Evolutionary conservation across 2,113 vertebrate genomes (phyloP), one percentile per base, ranked within the genome.

Genomic region (Tretioscincus oriximinensis): DNA sequence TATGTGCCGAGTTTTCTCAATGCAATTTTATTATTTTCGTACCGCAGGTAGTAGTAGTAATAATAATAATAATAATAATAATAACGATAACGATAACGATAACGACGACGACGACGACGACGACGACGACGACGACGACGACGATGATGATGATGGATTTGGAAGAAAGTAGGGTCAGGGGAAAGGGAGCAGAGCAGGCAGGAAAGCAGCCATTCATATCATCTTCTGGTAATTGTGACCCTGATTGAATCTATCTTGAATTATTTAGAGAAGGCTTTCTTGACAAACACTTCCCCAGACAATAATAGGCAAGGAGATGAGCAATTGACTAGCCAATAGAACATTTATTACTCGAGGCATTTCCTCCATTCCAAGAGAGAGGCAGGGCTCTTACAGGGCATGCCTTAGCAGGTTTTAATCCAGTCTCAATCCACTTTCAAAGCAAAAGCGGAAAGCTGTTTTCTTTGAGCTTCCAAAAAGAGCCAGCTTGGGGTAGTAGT

Each of bases 231-330:
- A 76, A 80, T 61, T 68, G 21, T 75, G 79, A 75, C 1, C n/a
- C 79, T 69, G 66, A 26, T 9, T 85, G 69, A 80, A 72, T 80
- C 72, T 84, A 26, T 82, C 1, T 0, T 73, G 80, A 80, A n/a
- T 64, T 87, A 24, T 76, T 92, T 77, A 29, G 35, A 41, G 20
- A 31, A 88, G 68, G 20, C 11, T 84, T 79, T 86, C 61, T 80
- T 72, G 72, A 58, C 76, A 87, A 86, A 65, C 28, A 65, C 66
- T 70, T 84, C 82, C 82, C 82, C 41, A 64, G 82, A 76, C 58
- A 84, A 73, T 21, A 77, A 70, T 78, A 76, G 81, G 75, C 70
- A 73, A 88, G 83, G 54, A 74, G 77, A 80, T 89, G 80, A 80
- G 77, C 82, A 84, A 80, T 84, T 80, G 80, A 84, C 65, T 84